These are phyloP conservation scores for Xylocampa areola DNA, from an alignment of 2,888 invertebrate genomes.

Conservation along the genomic window DNA sequence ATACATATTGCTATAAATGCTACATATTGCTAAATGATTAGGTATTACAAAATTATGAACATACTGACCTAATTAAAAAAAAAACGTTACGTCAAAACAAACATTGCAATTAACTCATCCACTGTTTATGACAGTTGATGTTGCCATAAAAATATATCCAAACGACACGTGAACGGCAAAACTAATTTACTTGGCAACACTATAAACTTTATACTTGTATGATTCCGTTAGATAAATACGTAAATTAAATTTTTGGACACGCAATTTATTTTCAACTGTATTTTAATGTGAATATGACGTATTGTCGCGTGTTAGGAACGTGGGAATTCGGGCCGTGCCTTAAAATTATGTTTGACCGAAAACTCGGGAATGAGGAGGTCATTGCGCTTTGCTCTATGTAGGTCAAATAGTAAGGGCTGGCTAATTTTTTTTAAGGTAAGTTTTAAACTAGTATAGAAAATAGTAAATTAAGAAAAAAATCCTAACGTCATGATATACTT, in stretches of 20 bases:
- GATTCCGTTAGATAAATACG: slow-evolving; percentile 87
- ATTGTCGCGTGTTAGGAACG: slow-evolving; percentile 58
- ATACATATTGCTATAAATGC: slow-evolving; percentile 21
- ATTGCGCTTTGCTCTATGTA: slow-evolving; percentile 76
- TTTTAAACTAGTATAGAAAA: slow-evolving; percentile 15
- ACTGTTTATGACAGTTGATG: slow-evolving; percentile 63
- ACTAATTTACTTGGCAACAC: slow-evolving; percentile 81
- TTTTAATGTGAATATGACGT: slow-evolving; percentile 54
- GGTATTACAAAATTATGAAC: slow-evolving; percentile 38
- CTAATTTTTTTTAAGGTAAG: slow-evolving; percentile 37
- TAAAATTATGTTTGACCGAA: slow-evolving; percentile 81
- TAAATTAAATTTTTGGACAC: slow-evolving; percentile 79
- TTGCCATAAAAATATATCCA: slow-evolving; percentile 65
- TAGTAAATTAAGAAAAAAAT: background rate
- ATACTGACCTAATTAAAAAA: slow-evolving; percentile 40
- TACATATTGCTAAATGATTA: no score
- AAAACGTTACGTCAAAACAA: slow-evolving; percentile 57
- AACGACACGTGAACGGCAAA: slow-evolving; percentile 66
- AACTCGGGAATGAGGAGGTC: slow-evolving; percentile 71
- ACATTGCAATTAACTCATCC: slow-evolving; percentile 61
- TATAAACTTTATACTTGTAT: slow-evolving; percentile 86
- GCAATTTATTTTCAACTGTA: slow-evolving; percentile 67
- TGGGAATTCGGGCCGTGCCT: slow-evolving; percentile 74
- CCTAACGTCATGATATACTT: no score
- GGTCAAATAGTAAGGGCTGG: slow-evolving; percentile 78